Evolutionary conservation across 2,113 vertebrate genomes (phyloP), one percentile per base, ranked within the genome.

Genomic region (Emydura subglobosa): DNA sequence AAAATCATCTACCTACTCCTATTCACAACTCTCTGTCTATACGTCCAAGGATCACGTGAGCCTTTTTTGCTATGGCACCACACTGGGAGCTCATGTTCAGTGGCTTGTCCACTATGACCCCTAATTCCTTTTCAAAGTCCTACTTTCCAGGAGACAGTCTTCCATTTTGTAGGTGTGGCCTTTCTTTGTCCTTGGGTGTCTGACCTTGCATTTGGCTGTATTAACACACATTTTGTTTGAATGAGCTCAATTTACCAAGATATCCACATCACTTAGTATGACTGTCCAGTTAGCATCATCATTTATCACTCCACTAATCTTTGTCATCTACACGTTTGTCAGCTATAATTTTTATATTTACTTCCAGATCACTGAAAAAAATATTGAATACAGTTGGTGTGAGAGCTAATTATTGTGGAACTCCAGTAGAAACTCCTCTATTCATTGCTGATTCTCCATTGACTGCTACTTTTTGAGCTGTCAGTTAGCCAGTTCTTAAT

Each of bases 211-310:
- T 17, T 39, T 39, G n/a, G 16, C 34, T 72, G 21, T 22, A 72
- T 39, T 68, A 68, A 68, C 61, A 5, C 61, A n/a, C 13, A 17
- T 68, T 68, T 68, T 72, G n/a, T 72, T 72, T 39, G 65, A 72
- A 72, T 39, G n/a, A 72, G 61, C 16, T 7, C n/a, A 39, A 8
- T 72, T 72, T 72, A 39, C 83, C 54, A 54, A 10, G n/a, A 90
- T 82, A 74, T 10, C 22, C 86, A 65, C 0, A 0, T 24, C 6
- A 0, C 0, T 80, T 29, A 85, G 24, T 6, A 2, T 72, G 13
- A 25, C 54, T 88, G 1, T 24, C 42, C 84, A 85, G 8, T 88
- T 17, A 29, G 2, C 10, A 27, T 82, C 19, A 7, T 55, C 82
- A 9, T 34, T 86, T 91, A 86, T 31, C 54, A 34, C 19, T 81